Conservation (phyloP, 2,888 invertebrate species). For the Blera fallax region DNA sequence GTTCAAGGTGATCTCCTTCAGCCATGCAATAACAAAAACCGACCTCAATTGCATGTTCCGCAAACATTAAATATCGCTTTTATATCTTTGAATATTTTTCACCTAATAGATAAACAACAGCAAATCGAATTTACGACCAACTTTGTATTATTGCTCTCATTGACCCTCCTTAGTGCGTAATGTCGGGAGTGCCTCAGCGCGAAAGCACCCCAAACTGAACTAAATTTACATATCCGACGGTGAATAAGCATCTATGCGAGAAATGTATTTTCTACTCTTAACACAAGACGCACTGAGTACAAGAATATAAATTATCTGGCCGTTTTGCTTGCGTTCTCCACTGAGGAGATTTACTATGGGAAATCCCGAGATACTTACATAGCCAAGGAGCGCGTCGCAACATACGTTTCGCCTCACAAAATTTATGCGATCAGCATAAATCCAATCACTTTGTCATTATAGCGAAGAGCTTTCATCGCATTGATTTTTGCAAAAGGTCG, state of each 20-base stretch:
- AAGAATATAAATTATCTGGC: constrained; percentile 47
- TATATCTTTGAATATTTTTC: constrained; percentile 24
- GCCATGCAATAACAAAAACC: not conserved
- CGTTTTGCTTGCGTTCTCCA: constrained; percentile 23
- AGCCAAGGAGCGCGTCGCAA: not conserved
- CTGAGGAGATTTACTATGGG: constrained; percentile 32
- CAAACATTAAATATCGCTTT: constrained; percentile 44
- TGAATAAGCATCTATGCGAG: constrained; percentile 48
- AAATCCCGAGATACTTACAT: constrained; percentile 35
- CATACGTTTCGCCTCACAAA: constrained; percentile 2
- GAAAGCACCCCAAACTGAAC: not conserved
- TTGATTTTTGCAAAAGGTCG: constrained; percentile 24
- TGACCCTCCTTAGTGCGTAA: constrained; percentile 27
- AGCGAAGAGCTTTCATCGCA: constrained; percentile 35
- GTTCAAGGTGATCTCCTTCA: constrained; percentile 44
- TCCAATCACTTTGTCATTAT: constrained; percentile 31
- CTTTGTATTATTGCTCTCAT: not conserved
- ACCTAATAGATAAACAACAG: constrained; percentile 22
- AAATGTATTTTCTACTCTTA: constrained; percentile 36
- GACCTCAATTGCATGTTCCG: constrained; percentile 50
- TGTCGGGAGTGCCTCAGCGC: not conserved
- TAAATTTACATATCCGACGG: constrained; percentile 54
- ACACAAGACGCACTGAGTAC: constrained; percentile 26
- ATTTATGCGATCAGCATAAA: constrained; percentile 40
- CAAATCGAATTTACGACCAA: constrained; percentile 22